Conservation (phyloP, 2,797 vertebrate species). For the Typhlichthys eigenmanni region DNA sequence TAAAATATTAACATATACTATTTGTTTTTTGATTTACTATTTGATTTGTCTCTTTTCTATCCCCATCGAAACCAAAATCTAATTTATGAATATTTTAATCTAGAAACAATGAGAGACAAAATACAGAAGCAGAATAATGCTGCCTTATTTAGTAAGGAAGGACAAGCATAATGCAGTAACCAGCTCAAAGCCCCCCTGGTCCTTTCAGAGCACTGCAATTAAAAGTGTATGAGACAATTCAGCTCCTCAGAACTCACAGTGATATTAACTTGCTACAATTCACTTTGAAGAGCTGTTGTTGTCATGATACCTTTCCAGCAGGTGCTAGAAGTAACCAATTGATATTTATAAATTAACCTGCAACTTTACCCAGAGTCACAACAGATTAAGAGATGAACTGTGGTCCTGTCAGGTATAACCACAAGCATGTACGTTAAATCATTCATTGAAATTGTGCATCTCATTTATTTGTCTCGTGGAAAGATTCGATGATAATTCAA, state of each 20-base stretch:
- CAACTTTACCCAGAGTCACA: constrained; percentile 1
- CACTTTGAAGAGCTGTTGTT: constrained; percentile 23
- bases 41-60: too few species aligned
- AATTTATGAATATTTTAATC: too few species aligned
- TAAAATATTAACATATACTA: too few species aligned
- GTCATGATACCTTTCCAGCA: constrained; percentile 24
- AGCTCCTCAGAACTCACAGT: neutral
- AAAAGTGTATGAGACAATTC: constrained; percentile 7
- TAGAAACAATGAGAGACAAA: neutral
- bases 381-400: constrained; percentile 17
- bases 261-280: constrained; percentile 15
- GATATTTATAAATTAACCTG: constrained; percentile 29
- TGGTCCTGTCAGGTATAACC: neutral
- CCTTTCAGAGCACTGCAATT: constrained; percentile 4
- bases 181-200: constrained; percentile 3
- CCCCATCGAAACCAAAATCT: too few species aligned
- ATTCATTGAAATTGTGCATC: neutral
- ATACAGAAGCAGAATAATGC: constrained; percentile 5
- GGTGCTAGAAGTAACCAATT: constrained; percentile 12
- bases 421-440: neutral
- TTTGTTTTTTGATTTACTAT: too few species aligned
- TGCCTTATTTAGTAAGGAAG: constrained; percentile 2
- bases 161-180: neutral
- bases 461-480: neutral
- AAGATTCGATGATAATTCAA: neutral